Evolutionary conservation across 2,888 invertebrate genomes (phyloP), one percentile per base, ranked within the genome.

Genomic region (Phengaris alcon): DNA sequence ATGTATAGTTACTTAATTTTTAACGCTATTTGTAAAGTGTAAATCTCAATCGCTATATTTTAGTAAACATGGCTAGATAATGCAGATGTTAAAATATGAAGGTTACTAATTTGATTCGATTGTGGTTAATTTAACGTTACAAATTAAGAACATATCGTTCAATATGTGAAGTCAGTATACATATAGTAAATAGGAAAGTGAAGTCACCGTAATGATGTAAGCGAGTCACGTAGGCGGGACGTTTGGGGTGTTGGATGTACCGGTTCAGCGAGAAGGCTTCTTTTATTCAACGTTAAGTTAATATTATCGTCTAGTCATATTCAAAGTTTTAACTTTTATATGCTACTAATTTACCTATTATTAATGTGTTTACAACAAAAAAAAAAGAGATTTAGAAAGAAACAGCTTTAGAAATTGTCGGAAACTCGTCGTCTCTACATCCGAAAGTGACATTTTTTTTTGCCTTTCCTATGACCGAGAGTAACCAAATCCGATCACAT

Each of bases 141-240:
- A 10, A 59, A 59, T 8, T 59, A 57, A 15, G 13, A 15, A 55
- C 55, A 59, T 22, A 22, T 22, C 22, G 22, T 22, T 22, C 22
- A 59, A 15, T 22, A 15, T 15, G 8, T 69, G 48, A 15, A 69
- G 15, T n/a, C n/a, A n/a, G n/a, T n/a, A n/a, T n/a, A n/a, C n/a
- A n/a, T n/a, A n/a, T n/a, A 44, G 69, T 70, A 22, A 70, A 70
- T 6, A 70, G 12, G 15, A n/a, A 51, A 51, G 70, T 51, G 15
- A 51, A 70, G 70, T 70, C 70, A 48, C 15, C 48, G 15, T 51
- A 70, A 22, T 51, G 15, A 22, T 22, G 70, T 70, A 70, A 70
- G 51, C 70, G 70, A 48, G 70, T 70, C 70, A 70, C 70, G 70
- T 70, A 70, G 70, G 70, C 70, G 70, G 70, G 15, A 22, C 48